Evolutionary conservation across 2,888 invertebrate genomes (phyloP).

Genomic region (Yponomeuta plumbellus): DNA sequence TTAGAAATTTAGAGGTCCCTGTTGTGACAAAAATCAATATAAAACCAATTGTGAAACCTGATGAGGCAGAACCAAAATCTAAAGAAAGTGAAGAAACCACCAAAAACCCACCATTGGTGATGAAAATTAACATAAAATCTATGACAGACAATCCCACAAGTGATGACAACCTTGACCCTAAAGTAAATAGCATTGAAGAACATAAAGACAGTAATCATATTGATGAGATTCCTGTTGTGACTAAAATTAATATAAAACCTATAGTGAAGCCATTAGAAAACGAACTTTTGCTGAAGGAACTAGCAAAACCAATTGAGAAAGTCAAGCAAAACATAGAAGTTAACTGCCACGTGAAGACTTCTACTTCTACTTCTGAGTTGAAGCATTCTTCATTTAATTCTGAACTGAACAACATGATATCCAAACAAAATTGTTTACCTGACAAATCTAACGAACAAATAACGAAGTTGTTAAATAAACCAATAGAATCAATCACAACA

Average conservation of each 20-base stretch:
- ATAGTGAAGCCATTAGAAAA: constrained; percentile 33
- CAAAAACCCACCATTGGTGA: constrained; percentile 62
- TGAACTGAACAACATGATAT: not conserved
- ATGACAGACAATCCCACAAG: constrained; percentile 43
- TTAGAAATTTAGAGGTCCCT: constrained; percentile 43
- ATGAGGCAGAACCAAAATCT: constrained; percentile 40
- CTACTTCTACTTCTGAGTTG: not conserved
- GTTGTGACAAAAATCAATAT: constrained; percentile 65
- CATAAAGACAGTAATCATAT: constrained; percentile 43
- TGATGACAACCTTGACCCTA: constrained; percentile 35
- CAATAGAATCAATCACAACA: not conserved
- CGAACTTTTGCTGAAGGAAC: constrained; percentile 24
- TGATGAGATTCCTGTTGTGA: constrained; percentile 35
- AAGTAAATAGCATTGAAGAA: constrained; percentile 33
- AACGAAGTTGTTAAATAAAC: not conserved
- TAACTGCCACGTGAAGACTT: not conserved
- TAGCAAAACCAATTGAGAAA: constrained; percentile 9
- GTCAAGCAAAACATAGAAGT: constrained; percentile 11
- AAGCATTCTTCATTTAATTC: not conserved
- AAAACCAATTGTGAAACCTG: constrained; percentile 69
- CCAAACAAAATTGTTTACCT: constrained; percentile 12
- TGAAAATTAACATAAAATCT: constrained; percentile 68
- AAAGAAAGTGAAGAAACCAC: constrained; percentile 36
- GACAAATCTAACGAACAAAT: constrained; percentile 3
- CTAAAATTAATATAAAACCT: constrained; percentile 57